Percentiles rank a stretch among this genome's conserved stretches.
Evolutionary conservation across 2,113 vertebrate genomes (phyloP).

Genomic region (Apus apus): DNA sequence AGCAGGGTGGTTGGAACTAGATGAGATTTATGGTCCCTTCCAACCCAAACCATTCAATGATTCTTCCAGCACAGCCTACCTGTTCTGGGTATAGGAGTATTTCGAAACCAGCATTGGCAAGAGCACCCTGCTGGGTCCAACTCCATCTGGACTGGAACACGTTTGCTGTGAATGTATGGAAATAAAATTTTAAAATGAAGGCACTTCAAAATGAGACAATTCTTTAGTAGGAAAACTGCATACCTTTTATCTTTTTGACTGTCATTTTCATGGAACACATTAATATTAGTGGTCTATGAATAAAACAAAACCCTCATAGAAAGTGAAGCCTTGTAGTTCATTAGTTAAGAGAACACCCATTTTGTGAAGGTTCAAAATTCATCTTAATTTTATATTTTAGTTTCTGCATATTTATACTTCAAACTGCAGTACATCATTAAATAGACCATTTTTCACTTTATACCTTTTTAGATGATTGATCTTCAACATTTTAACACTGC

Average conservation of each 20-base stretch:
- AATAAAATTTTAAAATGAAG: neutral
- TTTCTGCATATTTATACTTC: neutral
- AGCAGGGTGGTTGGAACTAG: too few relatives aligned
- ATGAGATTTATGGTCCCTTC: too few relatives aligned
- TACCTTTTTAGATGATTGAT: neutral
- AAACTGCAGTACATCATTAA: neutral
- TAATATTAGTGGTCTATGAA: neutral
- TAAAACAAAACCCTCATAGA: neutral
- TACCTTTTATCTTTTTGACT: neutral
- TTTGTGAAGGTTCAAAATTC: neutral
- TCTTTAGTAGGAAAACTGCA: neutral
- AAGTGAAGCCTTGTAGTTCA: neutral
- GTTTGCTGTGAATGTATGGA: neutral
- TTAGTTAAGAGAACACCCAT: neutral
- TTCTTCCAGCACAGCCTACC: rapidly evolving
- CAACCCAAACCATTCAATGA: too few relatives aligned
- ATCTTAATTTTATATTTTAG: conserved; percentile 5
- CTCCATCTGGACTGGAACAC: neutral
- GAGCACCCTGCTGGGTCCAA: neutral
- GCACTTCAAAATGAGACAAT: neutral
- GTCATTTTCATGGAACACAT: neutral
- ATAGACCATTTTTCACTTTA: neutral
- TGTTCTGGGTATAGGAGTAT: neutral
- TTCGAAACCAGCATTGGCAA: neutral
- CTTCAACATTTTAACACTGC: conserved; percentile 23